A percentile compares a stretch with the other conserved stretches of the same genome.
Evolutionary conservation across 2,113 vertebrate species (phyloP).

Genomic region (Misgurnus mizolepis): DNA sequence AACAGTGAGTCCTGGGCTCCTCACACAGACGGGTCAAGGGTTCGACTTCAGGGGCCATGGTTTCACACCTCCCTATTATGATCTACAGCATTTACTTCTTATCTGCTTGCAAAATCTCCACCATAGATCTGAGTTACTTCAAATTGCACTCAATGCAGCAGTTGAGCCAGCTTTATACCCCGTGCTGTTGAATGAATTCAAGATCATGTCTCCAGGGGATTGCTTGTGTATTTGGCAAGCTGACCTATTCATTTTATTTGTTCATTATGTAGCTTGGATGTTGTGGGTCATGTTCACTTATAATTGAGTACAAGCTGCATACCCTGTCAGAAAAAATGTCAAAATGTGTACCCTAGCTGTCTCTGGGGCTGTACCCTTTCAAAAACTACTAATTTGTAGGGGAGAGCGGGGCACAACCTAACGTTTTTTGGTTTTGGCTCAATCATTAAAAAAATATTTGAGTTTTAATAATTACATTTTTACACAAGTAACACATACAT

Average conservation of each 20-base stretch:
- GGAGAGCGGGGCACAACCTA: too few species aligned
- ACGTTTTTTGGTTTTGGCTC: too few species aligned
- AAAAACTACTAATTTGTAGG: too few species aligned
- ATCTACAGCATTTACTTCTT: background rate
- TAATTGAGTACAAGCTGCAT: too few species aligned
- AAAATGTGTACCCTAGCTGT: too few species aligned
- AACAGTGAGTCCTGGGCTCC: background rate
- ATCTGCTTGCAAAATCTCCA: constrained; percentile 24
- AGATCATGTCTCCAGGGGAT: background rate
- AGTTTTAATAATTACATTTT: too few species aligned
- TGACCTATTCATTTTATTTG: constrained; percentile 2
- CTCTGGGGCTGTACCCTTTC: too few species aligned
- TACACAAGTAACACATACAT: too few species aligned
- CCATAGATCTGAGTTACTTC: constrained; percentile 39
- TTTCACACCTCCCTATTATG: constrained; percentile 15
- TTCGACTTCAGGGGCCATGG: constrained; percentile 26
- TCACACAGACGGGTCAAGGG: constrained; percentile 23
- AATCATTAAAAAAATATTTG: too few species aligned
- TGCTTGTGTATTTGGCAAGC: background rate
- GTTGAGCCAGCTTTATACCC: background rate
- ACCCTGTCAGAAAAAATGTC: too few species aligned
- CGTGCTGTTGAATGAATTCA: background rate
- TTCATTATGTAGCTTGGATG: background rate
- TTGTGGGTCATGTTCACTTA: background rate
- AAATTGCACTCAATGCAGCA: constrained; percentile 29